Base-by-base conservation (phyloP, 2,888 invertebrate species). In the Chironomus tentans region DNA sequence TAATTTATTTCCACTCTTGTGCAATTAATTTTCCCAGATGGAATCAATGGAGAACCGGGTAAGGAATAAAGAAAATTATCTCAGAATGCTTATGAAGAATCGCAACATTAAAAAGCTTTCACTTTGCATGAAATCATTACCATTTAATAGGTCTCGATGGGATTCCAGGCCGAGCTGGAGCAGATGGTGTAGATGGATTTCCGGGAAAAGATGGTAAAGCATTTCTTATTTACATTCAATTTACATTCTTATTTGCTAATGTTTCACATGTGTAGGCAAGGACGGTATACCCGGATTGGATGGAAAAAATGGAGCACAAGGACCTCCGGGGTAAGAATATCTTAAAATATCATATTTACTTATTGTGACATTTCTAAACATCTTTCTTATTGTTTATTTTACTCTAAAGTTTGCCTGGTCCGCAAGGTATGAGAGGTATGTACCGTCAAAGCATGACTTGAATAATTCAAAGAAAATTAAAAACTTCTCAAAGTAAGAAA, bases 81-180 rank as follows among this genome's bases (percentile, higher is more conserved):
- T 38, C 38, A 38, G 10, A 10, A 38, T 38, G 10, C 10, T 38
- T 38, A 38, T 10, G 38, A 38, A 10, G 38, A 38, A 38, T 38
- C 38, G 10, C 7, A 38, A 38, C 38, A 38, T 7, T 10, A 38
- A 38, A 38, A 61, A 18, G 61, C 61, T 18, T 21, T 61, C 61
- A 61, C 1, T 61, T 61, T 61, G 2, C 15, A 61, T 38, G 10
- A 61, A 61, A 21, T 15, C 0, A 94, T 94, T 80, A 95, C 95
- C 0, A 95, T 95, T 0, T 84, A 95, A 50, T 93, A 94, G 56
- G 56, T 7, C 15, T 56, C 7, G 56, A 56, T 80, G 96, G 95
- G 0, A 88, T 94, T 78, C 92, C 92, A 0, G 94, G 95, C 2
- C 86, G 94, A 76, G 93, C 93, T 77, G 95, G 96, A 0, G 88